Evolutionary conservation across 2,888 invertebrate genomes (phyloP).

Genomic region (Cephus pygmeus): DNA sequence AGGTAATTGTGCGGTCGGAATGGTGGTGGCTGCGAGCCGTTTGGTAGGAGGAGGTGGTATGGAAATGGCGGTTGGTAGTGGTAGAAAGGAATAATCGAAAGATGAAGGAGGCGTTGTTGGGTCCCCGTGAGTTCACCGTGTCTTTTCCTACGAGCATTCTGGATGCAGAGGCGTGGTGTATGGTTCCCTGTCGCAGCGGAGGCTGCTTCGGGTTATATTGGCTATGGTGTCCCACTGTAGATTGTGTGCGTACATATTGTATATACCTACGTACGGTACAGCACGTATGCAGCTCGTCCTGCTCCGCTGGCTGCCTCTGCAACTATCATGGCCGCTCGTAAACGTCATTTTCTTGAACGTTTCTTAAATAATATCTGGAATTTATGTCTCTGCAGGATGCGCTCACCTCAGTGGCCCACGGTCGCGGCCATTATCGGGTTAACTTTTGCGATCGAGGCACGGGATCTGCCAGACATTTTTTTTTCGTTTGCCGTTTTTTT

Average conservation of each 20-base stretch:
- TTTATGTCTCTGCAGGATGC: conserved; percentile 35
- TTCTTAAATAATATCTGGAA: conserved; percentile 38
- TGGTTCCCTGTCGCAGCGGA: background rate
- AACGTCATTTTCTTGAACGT: conserved; percentile 38
- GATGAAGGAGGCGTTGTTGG: background rate
- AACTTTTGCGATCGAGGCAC: background rate
- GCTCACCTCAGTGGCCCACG: conserved; percentile 30
- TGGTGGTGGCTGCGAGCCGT: background rate
- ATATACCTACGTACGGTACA: background rate
- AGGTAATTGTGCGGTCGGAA: background rate
- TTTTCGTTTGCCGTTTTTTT: background rate
- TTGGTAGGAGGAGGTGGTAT: background rate
- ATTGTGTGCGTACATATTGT: background rate
- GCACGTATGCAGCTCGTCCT: background rate
- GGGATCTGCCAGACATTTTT: background rate
- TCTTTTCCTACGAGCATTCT: background rate
- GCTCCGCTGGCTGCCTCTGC: background rate
- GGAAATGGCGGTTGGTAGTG: background rate
- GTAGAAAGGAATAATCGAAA: background rate
- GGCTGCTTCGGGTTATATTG: background rate
- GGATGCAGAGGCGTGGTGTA: background rate
- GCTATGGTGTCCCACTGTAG: background rate
- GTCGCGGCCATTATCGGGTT: conserved; percentile 23
- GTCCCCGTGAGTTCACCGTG: background rate
- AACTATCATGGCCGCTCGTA: conserved; percentile 35